phyloP scores from a whole-genome alignment of 2,888 invertebrate species.

The Polydrusus cervinus region DNA sequence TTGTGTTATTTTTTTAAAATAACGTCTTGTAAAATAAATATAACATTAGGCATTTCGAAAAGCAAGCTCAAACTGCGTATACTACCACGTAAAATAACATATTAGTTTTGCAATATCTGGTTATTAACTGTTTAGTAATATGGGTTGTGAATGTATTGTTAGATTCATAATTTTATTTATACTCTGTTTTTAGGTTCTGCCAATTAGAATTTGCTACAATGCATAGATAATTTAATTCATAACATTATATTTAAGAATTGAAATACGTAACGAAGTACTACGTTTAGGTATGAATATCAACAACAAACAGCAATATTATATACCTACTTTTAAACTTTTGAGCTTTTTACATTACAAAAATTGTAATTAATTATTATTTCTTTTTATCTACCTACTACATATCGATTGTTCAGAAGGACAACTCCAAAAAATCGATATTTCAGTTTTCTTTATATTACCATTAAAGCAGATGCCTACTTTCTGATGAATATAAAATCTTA shows the following conservation, averaged over 20 bases:
- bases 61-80: constrained; percentile 31
- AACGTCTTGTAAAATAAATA: neutral
- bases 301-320: constrained; percentile 10
- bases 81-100: neutral
- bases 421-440: too few relatives aligned
- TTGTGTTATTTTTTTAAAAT: neutral
- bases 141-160: constrained; percentile 24
- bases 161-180: neutral
- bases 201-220: neutral
- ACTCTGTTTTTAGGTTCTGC: neutral
- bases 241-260: neutral
- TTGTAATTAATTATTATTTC: too few relatives aligned
- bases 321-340: too few relatives aligned
- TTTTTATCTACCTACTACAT: too few relatives aligned
- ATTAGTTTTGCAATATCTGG: constrained; percentile 23
- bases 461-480: too few relatives aligned
- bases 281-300: neutral
- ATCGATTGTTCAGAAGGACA: too few relatives aligned
- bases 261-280: neutral
- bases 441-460: too few relatives aligned
- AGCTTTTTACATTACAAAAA: too few relatives aligned
- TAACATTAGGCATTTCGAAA: neutral
- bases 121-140: constrained; percentile 24
- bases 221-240: neutral
- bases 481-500: too few relatives aligned